Evolutionary conservation across 2,113 vertebrate species (phyloP).

Genomic region (Tragelaphus buxtoni): DNA sequence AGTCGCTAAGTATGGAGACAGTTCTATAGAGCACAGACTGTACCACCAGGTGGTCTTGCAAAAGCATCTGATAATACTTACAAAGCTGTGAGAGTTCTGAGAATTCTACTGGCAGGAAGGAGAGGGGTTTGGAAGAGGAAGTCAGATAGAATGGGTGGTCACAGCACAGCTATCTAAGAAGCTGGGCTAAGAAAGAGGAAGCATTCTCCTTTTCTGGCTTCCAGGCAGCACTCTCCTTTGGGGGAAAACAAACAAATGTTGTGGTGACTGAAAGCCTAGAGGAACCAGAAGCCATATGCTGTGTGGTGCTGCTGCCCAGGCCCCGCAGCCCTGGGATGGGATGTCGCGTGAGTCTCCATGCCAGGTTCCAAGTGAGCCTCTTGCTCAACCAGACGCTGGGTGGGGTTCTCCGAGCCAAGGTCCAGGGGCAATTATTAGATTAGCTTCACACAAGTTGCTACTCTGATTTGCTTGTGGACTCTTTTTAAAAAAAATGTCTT

Average conservation of each 20-base stretch:
- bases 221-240: neutral
- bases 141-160: neutral
- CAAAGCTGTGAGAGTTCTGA: neutral
- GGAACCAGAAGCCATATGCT: neutral
- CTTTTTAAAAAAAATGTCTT: neutral
- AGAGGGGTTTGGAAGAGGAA: neutral
- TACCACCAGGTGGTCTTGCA: neutral
- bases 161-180: neutral
- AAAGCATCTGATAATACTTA: neutral
- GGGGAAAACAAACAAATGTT: neutral
- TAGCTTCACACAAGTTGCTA: neutral
- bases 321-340: neutral
- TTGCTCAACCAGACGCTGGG: neutral
- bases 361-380: neutral
- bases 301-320: neutral
- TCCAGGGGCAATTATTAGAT: too few species aligned
- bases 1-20: neutral
- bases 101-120: neutral
- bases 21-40: neutral
- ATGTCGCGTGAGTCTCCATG: neutral
- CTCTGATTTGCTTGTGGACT: neutral
- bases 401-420: neutral
- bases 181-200: neutral
- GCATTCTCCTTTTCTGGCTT: neutral
- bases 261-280: neutral